Evolutionary conservation across 2,797 vertebrate genomes (phyloP), one percentile per base, ranked within the genome.

Genomic region (Sparidentex hasta): DNA sequence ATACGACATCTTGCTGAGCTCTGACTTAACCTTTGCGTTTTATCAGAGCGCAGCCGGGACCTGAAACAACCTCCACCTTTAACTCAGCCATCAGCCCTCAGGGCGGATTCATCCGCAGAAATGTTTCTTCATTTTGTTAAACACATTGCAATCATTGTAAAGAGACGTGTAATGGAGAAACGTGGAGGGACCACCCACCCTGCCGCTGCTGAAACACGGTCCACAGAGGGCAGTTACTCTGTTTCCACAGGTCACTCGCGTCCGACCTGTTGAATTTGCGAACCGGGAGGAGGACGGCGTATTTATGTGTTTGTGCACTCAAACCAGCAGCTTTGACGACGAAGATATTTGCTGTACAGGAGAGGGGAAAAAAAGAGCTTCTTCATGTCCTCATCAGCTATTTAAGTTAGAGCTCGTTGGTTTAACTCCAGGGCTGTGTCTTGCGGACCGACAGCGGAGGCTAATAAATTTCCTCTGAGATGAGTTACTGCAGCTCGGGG

Each of bases 141-240:
- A 86, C 79, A 71, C 76, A 25, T 12, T 50, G 72, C 76, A 62
- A 67, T 77, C 44, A 65, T 59, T 72, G 58, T 66, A 64, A 64
- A 75, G 55, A 29, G 74, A 64, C 47, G 67, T 75, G 83, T 75
- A 64, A 68, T 72, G 80, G 58, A 69, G 65, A 80, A 70, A 77
- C 51, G 57, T 56, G 63, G 73, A n/a, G 18, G 63, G 93, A 93
- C 93, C 93, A 94, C 93, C 94, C 94, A 94, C 73, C 63, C 83
- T 55, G 84, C 65, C 44, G 56, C 27, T 74, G 87, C 77, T 86
- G 87, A 73, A 88, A 76, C 79, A 13, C 71, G 58, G 85, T 91
- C 92, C 90, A 43, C 73, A 52, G 90, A 86, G 92, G 71, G 66
- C 81, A 72, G 82, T 93, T 88, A 83, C 83, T 58, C 78, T 56